These are phyloP conservation scores for Drosophila rhopaloa DNA, from an alignment of 1,140 invertebrate genomes.

Conservation along the genomic window DNA sequence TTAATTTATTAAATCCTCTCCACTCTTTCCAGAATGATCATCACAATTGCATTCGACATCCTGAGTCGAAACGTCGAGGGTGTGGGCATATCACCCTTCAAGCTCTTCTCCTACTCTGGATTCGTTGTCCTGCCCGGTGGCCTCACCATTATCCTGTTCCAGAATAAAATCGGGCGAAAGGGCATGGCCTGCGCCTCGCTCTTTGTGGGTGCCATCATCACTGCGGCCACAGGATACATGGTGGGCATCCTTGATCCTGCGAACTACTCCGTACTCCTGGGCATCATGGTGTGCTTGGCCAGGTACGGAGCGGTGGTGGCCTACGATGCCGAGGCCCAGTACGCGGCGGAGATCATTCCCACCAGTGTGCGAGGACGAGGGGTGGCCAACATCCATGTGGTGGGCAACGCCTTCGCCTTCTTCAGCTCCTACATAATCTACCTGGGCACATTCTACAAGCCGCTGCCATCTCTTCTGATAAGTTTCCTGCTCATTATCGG, in stretches of 20 bases:
- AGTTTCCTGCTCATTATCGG: conserved; percentile 86
- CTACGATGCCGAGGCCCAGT: conserved; percentile 88
- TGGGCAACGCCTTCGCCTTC: conserved; percentile 85
- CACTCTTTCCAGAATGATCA: conserved; percentile 85
- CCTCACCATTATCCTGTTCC: conserved; percentile 85
- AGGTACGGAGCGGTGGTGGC: conserved; percentile 87
- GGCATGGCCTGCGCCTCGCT: conserved; percentile 86
- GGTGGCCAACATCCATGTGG: conserved; percentile 86
- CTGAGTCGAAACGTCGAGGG: conserved; percentile 87
- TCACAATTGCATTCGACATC: conserved; percentile 87
- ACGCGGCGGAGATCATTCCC: conserved; percentile 88
- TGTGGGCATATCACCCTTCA: conserved; percentile 86
- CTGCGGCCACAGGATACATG: conserved; percentile 73
- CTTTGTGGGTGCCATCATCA: conserved; percentile 85
- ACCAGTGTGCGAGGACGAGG: conserved; percentile 87
- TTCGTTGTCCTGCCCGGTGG: conserved; percentile 86
- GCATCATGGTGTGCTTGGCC: conserved; percentile 85
- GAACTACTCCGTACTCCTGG: conserved; percentile 58
- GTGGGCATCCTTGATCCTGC: conserved; percentile 70
- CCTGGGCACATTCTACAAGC: conserved; percentile 85
- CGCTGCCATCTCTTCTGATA: conserved; percentile 86
- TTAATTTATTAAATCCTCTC: background rate
- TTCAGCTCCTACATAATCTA: conserved; percentile 82
- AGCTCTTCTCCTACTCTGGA: conserved; percentile 86
- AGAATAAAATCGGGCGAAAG: conserved; percentile 87